A percentile compares a stretch with the other conserved stretches of the same genome.
Evolutionary conservation across 2,797 vertebrate genomes (phyloP).

Genomic region (Parauchenoglanis punctatus): DNA sequence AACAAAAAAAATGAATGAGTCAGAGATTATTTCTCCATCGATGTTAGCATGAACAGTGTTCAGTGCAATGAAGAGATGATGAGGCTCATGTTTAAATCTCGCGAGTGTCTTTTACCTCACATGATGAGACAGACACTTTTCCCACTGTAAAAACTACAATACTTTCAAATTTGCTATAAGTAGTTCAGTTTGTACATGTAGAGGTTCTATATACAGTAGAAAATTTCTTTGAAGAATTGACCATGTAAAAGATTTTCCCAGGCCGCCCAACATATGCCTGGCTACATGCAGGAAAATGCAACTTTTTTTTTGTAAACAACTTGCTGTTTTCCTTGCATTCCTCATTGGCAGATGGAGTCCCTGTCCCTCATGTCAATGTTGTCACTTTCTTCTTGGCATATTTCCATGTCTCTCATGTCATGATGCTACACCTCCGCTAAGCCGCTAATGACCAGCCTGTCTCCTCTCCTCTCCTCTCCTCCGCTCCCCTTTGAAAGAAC

Average conservation of each 20-base stretch:
- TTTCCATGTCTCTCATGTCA: conserved; percentile 74
- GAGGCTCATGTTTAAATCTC: not conserved
- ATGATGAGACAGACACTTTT: not conserved
- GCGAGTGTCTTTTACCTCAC: not conserved
- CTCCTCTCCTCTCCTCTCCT: conserved; percentile 82
- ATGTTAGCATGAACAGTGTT: not conserved
- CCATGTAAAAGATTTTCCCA: not conserved
- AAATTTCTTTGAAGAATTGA: not conserved
- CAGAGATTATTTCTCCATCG: not conserved
- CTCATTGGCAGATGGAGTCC: conserved; percentile 41
- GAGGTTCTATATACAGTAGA: not conserved
- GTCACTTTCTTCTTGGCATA: conserved; percentile 68
- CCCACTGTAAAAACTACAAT: not conserved
- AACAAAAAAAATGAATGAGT: not conserved
- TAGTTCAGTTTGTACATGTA: not conserved
- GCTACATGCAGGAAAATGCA: conserved; percentile 32
- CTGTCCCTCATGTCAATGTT: conserved; percentile 57
- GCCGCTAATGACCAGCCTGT: conserved; percentile 85
- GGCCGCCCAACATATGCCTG: conserved; percentile 10
- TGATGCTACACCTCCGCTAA: conserved; percentile 71
- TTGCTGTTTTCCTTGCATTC: conserved; percentile 45
- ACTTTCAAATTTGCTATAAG: not conserved
- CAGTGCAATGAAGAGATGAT: not conserved
- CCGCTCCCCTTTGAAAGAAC: conserved; percentile 96
- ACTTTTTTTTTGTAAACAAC: conserved; percentile 69